phyloP scores from a whole-genome alignment of 2,888 invertebrate species.

The Ligdia adustata region DNA sequence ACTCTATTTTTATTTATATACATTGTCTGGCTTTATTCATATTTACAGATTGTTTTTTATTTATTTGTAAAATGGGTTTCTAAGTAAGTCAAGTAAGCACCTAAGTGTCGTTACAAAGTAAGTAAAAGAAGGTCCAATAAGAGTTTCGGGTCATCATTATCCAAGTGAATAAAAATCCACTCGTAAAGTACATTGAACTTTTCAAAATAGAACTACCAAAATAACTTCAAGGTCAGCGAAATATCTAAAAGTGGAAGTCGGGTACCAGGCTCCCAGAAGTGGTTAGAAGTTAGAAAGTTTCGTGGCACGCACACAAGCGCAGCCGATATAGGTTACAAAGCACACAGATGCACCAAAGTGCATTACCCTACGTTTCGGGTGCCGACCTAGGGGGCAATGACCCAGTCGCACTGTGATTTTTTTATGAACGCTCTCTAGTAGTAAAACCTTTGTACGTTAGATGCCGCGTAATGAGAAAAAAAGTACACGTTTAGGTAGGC shows the following conservation, averaged over 20 bases:
- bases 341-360: conserved; percentile 54
- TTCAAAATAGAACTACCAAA: conserved; percentile 21
- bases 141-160: no score
- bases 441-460: conserved; percentile 39
- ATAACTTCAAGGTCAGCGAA: conserved; percentile 32
- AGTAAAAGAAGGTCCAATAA: no score
- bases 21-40: no score
- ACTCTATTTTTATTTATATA: no score
- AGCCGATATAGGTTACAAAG: conserved; percentile 23
- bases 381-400: conserved; percentile 52
- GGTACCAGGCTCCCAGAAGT: conserved; percentile 38
- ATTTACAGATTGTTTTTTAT: no score
- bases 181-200: conserved; percentile 3
- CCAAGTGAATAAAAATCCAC: neutral
- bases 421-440: conserved; percentile 53
- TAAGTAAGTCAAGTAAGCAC: no score
- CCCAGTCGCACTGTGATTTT: conserved; percentile 62
- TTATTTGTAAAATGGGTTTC: no score
- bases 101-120: no score
- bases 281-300: conserved; percentile 39
- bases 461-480: conserved; percentile 6
- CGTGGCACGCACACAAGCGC: conserved; percentile 41
- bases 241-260: conserved; percentile 33
- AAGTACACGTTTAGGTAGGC: no score
- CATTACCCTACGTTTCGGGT: conserved; percentile 67